phyloP scores from a whole-genome alignment of 2,113 vertebrate species.

The Canis aureus region DNA sequence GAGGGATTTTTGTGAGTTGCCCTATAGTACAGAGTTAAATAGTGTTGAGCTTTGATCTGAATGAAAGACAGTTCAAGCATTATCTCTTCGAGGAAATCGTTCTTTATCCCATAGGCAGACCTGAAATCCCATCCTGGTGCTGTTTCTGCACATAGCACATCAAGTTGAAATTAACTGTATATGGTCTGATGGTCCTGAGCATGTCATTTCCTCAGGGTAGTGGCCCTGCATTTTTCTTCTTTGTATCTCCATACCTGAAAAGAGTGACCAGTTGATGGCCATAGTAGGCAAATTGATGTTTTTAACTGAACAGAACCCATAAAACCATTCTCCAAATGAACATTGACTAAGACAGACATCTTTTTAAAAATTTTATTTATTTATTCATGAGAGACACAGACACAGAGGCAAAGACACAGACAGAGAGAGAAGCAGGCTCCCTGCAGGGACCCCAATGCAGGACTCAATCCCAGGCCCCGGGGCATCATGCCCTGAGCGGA shows the following conservation, averaged over 20 bases:
- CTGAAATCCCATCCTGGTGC: constrained; percentile 38
- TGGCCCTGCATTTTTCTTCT: background rate
- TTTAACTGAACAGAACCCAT: background rate
- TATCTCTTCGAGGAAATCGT: constrained; percentile 57
- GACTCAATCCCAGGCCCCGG: too few relatives aligned
- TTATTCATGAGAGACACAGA: too few relatives aligned
- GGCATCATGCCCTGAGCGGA: too few relatives aligned
- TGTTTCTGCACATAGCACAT: background rate
- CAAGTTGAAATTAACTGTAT: constrained; percentile 7
- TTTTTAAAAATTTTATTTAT: too few relatives aligned
- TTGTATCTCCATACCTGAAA: background rate
- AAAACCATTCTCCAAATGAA: background rate
- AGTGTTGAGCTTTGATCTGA: constrained; percentile 69
- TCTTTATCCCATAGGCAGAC: constrained; percentile 51
- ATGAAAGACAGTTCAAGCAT: constrained; percentile 53
- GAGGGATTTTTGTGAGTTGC: constrained; percentile 51
- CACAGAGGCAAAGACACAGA: too few relatives aligned
- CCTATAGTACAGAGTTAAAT: constrained; percentile 58
- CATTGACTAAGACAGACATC: background rate
- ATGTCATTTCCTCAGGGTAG: background rate
- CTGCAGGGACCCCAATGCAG: too few relatives aligned
- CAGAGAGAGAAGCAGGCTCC: too few relatives aligned
- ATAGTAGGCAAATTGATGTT: background rate
- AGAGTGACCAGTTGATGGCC: background rate
- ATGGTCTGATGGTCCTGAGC: background rate